Evolutionary conservation across 2,113 vertebrate genomes (phyloP), one percentile per base, ranked within the genome.

Genomic region (Oxyura jamaicensis): DNA sequence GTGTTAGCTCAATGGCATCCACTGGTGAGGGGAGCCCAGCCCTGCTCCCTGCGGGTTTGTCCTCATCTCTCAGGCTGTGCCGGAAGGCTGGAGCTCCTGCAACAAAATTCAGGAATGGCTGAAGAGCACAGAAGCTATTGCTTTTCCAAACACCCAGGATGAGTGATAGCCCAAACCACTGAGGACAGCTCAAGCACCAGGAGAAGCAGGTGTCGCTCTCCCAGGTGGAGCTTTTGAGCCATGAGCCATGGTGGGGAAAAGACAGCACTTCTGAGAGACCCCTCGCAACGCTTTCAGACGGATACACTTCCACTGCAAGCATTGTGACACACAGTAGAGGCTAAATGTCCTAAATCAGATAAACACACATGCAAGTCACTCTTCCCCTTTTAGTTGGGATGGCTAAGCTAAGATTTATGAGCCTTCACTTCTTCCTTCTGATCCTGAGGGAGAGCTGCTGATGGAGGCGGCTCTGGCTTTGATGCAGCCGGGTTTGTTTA

Each of bases 11-110:
- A 10, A 3, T 6, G 42, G 53, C 55, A 59, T 17, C 55, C 59
- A 26, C 0, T 0, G n/a, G 41, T 3, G n/a, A n/a, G 0, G 3
- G 17, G 6, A 62, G 56, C n/a, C 75, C 60, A 16, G 60, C 29
- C 31, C 44, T 7, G 17, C 46, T 71, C 35, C 3, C 11, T 21
- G 41, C 0, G 0, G 41, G 22, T 78, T 31, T 50, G 22, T 36
- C 22, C 50, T 17, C 15, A 9, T 31, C 83, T 69, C 39, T 44
- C 8, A 0, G 6, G 2, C 18, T 48, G 46, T 48, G 46, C 46
- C 20, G 46, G 2, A 6, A 55, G 39, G 21, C 23, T 19, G 20
- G 42, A 36, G 29, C 48, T n/a, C 14, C 6, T 1, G 6, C 44
- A 11, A 10, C 31, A 39, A 36, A 17, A 48, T 52, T 60, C 55